Evolutionary conservation across 2,888 invertebrate genomes (phyloP).

Genomic region (Trissoscelio sp.): DNA sequence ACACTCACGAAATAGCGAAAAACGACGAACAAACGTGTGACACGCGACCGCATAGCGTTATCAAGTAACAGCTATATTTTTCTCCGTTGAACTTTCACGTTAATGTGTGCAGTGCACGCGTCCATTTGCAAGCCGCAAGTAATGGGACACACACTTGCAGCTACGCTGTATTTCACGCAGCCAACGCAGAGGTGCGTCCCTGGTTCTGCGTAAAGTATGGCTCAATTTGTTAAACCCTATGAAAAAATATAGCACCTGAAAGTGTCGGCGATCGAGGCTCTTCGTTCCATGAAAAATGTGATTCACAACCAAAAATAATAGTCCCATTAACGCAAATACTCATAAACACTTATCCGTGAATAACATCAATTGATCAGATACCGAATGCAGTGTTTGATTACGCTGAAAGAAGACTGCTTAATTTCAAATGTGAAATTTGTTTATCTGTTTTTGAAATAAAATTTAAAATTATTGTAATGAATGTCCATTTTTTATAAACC

Average conservation of each 20-base stretch:
- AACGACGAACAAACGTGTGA: conserved; percentile 50
- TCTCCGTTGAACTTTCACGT: conserved; percentile 70
- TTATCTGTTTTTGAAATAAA: no score
- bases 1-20: conserved; percentile 32
- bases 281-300: conserved; percentile 43
- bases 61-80: conserved; percentile 68
- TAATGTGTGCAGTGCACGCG: conserved; percentile 77
- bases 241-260: conserved; percentile 63
- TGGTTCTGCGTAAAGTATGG: conserved; percentile 77
- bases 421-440: neutral
- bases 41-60: conserved; percentile 62
- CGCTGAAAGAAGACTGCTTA: neutral
- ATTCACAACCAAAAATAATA: conserved; percentile 42
- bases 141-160: conserved; percentile 75
- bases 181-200: conserved; percentile 64
- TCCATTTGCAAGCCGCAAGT: conserved; percentile 77
- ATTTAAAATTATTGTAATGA: no score
- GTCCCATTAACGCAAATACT: conserved; percentile 19
- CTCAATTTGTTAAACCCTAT: conserved; percentile 78
- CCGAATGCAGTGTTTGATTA: neutral
- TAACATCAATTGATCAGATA: conserved; percentile 6
- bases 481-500: no score
- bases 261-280: conserved; percentile 55
- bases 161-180: conserved; percentile 73
- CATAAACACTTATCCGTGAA: conserved; percentile 35